Conservation (phyloP, 2,888 invertebrate genomes). For the Philonicus albiceps region DNA sequence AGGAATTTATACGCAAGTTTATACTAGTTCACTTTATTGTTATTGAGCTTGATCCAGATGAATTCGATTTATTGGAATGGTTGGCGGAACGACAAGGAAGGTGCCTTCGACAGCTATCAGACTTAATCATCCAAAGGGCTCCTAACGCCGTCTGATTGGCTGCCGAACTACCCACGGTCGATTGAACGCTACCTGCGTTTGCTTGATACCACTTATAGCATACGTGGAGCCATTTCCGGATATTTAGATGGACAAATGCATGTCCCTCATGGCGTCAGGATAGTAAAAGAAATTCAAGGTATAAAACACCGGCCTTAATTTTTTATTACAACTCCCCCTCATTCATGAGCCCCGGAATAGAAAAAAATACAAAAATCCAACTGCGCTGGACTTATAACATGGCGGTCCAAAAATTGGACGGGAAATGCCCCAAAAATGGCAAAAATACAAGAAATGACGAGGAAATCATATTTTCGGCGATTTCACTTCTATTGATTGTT, state of each 20-base stretch:
- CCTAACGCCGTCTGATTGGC: neutral
- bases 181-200: neutral
- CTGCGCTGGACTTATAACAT: neutral
- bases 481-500: neutral
- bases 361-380: neutral
- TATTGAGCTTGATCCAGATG: conserved; percentile 42
- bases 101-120: neutral
- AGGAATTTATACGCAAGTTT: conserved; percentile 44
- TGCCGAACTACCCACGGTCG: neutral
- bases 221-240: neutral
- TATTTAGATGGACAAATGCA: neutral
- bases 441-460: neutral
- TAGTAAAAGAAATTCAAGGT: neutral
- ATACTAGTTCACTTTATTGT: conserved; percentile 45
- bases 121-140: neutral
- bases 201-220: neutral
- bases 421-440: neutral
- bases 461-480: neutral
- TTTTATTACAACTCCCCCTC: neutral
- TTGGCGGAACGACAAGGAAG: neutral
- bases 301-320: neutral
- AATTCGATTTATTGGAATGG: neutral
- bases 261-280: neutral
- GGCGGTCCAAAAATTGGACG: neutral
- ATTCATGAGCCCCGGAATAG: neutral